Conservation (phyloP, 2,113 vertebrate species). For the Thymallus thymallus region DNA sequence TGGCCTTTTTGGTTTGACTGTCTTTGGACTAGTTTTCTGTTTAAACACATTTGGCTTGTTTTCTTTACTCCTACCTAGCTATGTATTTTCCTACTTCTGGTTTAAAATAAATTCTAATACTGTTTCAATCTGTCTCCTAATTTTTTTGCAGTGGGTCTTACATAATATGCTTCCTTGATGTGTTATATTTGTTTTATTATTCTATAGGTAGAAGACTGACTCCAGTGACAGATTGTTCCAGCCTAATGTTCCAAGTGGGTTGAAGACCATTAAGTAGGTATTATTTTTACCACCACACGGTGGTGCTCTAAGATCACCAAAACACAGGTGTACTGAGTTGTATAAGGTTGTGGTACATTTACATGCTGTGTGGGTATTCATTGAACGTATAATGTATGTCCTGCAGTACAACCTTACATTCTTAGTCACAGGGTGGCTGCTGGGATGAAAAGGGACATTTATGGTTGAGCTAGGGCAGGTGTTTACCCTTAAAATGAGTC, state of each 20-base stretch:
- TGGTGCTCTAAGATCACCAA: neutral
- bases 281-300: neutral
- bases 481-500: neutral
- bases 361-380: no score
- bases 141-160: constrained; percentile 75
- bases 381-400: neutral
- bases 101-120: constrained; percentile 98
- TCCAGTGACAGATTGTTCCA: no score
- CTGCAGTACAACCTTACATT: neutral
- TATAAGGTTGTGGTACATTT: neutral
- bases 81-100: constrained; percentile 99
- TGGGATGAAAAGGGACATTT: no score
- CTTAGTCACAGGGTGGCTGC: neutral
- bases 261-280: no score
- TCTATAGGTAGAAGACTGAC: no score
- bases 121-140: constrained; percentile 87
- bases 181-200: neutral
- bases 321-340: neutral
- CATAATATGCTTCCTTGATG: constrained; percentile 49
- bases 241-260: no score
- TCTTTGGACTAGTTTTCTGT: constrained; percentile 87
- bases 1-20: constrained; percentile 75
- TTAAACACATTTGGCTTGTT: constrained; percentile 96
- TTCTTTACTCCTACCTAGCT: constrained; percentile 84
- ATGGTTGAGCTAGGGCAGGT: neutral